Base-by-base conservation (phyloP, 1,140 invertebrate genomes). In the Diabrotica virgifera region DNA sequence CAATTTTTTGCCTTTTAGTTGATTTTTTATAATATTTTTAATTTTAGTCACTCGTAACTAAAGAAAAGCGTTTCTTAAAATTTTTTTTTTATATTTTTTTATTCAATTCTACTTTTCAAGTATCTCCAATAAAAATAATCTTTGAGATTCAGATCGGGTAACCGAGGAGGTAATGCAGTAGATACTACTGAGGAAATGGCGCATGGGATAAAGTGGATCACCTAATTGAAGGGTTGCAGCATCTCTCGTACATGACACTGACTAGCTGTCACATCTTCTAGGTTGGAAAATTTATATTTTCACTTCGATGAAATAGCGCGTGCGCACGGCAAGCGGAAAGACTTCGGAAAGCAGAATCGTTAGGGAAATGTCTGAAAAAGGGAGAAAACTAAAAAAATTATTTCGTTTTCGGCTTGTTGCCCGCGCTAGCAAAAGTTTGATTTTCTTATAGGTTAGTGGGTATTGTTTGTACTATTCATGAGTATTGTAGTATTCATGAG, bases 401-500 rank as follows among this genome's bases (percentile, higher is more conserved):
- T 24, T 46, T 46, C 6, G 5, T 46, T 46, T 46, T 46, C 40
- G 40, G n/a, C 40, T 8, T 46, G 8, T 5, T 46, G 8, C 40
- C 8, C 6, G n/a, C 40, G 8, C n/a, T 46, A 2, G 40, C 40
- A n/a, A 8, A n/a, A 10, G 40, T 46, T 46, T n/a, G n/a, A n/a
- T 46, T 46, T 10, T 46, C 40, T 46, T 46, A 46, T 24, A 24
- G 24, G 40, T 46, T 46, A 46, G n/a, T 46, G 3, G 40, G 40
- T 46, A 46, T 46, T 46, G 40, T 46, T 46, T 46, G 40, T 46
- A n/a, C n/a, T n/a, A n/a, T n/a, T n/a, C n/a, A n/a, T n/a, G n/a
- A n/a, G n/a, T n/a, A n/a, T n/a, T n/a, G n/a, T n/a, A n/a, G n/a
- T n/a, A 46, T 46, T 46, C 40, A 46, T 46, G 40, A 46, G n/a